Base-by-base conservation (phyloP, 1,140 invertebrate genomes). In the Drosophila truncata region DNA sequence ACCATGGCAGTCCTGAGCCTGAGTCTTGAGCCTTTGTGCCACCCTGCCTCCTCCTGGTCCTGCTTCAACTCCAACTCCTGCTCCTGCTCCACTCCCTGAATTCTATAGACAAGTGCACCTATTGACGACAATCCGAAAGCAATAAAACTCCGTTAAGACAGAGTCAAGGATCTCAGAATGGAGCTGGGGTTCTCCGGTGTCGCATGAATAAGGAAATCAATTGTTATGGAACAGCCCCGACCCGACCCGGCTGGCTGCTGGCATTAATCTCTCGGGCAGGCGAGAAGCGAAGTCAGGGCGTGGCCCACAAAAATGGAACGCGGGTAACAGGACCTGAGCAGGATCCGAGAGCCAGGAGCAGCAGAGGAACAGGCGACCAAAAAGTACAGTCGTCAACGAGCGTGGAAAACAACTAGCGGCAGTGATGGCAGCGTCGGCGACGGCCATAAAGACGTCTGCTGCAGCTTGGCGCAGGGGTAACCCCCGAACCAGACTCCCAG, bases 361-460 rank as follows among this genome's bases (percentile, higher is more conserved):
- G n/a, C 33, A 33, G 62, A 58, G 69, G 63, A 78, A 75, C 64
- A 61, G 58, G 64, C 65, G 62, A 66, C 47, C 76, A 88, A 90
- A 88, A 90, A 90, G 85, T 90, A 90, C 85, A 90, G 85, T 90
- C 83, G 76, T 78, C 85, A 67, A 67, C 50, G 85, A 88, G 85
- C 84, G 80, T 81, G 78, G 81, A 88, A 88, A 88, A 90, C 85
- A 88, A 80, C 84, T 55, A 37, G 52, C 50, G 18, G 18, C 49
- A 18, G 18, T 14, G 50, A 14, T 14, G 49, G 49, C 18, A 11
- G 49, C 29, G 58, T 50, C 75, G 78, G 58, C 52, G 52, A 41
- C 52, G 65, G 70, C 85, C 85, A 90, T 90, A 90, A 90, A 90
- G 85, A 90, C 85, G 85, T 90, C 85, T 90, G 82, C 85, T 82